Evolutionary conservation across 2,888 invertebrate species (phyloP).

Genomic region (Luffia ferchaultella): DNA sequence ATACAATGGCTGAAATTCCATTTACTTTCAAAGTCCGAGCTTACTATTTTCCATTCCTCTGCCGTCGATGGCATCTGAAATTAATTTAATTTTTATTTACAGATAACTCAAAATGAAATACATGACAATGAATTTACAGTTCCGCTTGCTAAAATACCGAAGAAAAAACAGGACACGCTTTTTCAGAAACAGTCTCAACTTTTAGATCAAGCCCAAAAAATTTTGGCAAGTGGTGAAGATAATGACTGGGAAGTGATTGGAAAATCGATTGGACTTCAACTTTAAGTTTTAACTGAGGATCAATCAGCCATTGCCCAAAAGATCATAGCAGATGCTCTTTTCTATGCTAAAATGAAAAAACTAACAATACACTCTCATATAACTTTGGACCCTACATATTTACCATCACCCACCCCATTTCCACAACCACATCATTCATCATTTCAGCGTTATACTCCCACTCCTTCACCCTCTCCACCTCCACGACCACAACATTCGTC

Average conservation of each 20-base stretch:
- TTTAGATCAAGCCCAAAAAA: slow-evolving; percentile 11
- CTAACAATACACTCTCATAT: background rate
- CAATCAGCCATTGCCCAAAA: slow-evolving; percentile 7
- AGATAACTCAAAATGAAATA: background rate
- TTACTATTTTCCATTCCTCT: slow-evolving; percentile 3
- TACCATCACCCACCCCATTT: no score
- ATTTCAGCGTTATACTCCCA: no score
- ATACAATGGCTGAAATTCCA: background rate
- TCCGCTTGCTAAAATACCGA: no score
- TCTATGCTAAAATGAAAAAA: background rate
- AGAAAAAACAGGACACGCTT: slow-evolving; percentile 9
- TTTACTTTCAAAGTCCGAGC: background rate
- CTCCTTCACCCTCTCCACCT: no score
- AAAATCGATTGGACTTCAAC: slow-evolving; percentile 11
- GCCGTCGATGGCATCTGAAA: slow-evolving; percentile 10
- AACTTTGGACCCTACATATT: no score
- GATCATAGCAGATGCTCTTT: background rate
- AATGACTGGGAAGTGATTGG: slow-evolving; percentile 9
- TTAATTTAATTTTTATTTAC: slow-evolving; percentile 6
- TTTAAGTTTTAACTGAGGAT: slow-evolving; percentile 10
- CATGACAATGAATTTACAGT: no score
- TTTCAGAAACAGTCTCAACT: slow-evolving; percentile 12
- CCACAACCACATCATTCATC: no score
- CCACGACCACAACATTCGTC: no score
- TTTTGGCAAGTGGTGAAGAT: slow-evolving; percentile 6